Percentiles rank a stretch among this genome's conserved stretches.
These are phyloP conservation scores for Sebastes ruberrimus DNA, from an alignment of 2,797 vertebrate species.

Conservation along the genomic window DNA sequence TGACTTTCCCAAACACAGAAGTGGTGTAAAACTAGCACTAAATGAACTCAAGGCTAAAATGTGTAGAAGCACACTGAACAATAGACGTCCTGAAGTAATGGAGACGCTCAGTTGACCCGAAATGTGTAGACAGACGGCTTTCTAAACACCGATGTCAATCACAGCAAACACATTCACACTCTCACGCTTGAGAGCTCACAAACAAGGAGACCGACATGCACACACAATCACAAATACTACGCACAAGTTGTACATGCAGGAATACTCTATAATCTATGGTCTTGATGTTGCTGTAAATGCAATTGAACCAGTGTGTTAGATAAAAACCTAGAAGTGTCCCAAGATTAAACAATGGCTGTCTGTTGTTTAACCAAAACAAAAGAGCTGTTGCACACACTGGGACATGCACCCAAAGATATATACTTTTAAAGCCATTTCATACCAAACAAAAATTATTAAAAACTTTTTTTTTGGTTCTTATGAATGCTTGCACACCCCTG, in stretches of 20 bases:
- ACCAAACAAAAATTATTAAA: neutral
- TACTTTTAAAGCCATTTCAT: neutral
- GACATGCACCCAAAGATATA: neutral
- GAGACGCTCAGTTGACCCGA: conserved; percentile 41
- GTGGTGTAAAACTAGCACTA: conserved; percentile 52
- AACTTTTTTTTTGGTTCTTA: neutral
- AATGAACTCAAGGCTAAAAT: conserved; percentile 46
- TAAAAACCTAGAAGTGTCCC: neutral
- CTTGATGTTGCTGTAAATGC: neutral
- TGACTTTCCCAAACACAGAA: conserved; percentile 83
- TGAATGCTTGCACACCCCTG: neutral
- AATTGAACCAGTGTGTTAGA: neutral
- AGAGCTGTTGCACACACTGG: neutral
- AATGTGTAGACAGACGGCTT: conserved; percentile 54
- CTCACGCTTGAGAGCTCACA: conserved; percentile 29
- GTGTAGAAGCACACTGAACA: conserved; percentile 38
- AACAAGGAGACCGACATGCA: conserved; percentile 29
- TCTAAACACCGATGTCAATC: conserved; percentile 69
- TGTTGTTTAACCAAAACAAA: neutral
- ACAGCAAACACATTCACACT: conserved; percentile 37
- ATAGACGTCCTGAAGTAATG: conserved; percentile 27
- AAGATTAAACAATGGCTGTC: neutral
- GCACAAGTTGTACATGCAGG: neutral
- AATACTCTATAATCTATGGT: neutral
- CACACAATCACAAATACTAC: neutral